Conservation (phyloP, 1,140 invertebrate species). For the Pemphigus obesinymphae region DNA sequence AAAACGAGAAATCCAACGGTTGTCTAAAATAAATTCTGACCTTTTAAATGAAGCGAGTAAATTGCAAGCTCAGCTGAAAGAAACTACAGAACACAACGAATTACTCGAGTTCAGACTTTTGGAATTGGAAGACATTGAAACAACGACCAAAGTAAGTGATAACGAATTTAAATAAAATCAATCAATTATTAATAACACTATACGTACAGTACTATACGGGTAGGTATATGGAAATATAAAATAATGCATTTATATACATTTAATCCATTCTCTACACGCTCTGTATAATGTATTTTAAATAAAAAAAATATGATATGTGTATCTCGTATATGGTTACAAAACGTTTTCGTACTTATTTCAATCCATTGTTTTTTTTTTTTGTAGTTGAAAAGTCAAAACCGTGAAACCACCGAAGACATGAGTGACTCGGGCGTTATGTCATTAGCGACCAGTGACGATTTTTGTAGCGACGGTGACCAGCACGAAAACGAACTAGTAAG, state of each 20-base stretch:
- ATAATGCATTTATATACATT: background rate
- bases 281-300: background rate
- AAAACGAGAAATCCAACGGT: constrained; percentile 34
- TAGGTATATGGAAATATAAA: too few relatives aligned
- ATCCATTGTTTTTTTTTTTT: background rate
- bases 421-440: constrained; percentile 50
- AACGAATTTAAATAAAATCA: too few relatives aligned
- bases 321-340: background rate
- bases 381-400: constrained; percentile 35
- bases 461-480: constrained; percentile 45
- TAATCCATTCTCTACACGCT: background rate
- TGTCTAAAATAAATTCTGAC: constrained; percentile 4
- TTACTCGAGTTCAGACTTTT: constrained; percentile 53
- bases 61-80: constrained; percentile 50
- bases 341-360: background rate
- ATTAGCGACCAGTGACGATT: constrained; percentile 49
- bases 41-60: constrained; percentile 45
- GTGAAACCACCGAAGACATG: constrained; percentile 46
- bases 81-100: constrained; percentile 53
- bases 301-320: background rate
- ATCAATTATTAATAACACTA: too few relatives aligned
- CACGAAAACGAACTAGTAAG: constrained; percentile 45
- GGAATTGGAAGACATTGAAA: constrained; percentile 50
- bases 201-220: too few relatives aligned
- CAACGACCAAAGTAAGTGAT: constrained; percentile 43